phyloP scores from a whole-genome alignment of 1,140 invertebrate species.

The Drosophila ananassae region DNA sequence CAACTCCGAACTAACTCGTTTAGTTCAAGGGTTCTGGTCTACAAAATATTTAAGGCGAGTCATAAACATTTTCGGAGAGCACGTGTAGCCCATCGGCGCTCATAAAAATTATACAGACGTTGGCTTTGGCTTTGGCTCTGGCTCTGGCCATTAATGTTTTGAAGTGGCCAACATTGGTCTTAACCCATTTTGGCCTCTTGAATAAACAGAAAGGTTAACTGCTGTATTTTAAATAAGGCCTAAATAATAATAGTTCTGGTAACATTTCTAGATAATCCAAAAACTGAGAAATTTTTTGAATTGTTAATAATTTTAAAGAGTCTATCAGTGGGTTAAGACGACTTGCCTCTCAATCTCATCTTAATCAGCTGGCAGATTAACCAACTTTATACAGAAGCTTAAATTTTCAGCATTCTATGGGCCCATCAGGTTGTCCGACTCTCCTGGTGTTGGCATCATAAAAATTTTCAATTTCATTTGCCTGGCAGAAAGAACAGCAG shows the following conservation, averaged over 20 bases:
- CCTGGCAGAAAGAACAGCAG: slow-evolving; percentile 57
- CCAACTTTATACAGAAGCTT: slow-evolving; percentile 74
- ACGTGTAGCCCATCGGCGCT: slow-evolving; percentile 51
- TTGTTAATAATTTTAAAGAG: too few species aligned
- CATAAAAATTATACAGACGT: slow-evolving; percentile 73
- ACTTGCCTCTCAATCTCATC: slow-evolving; percentile 34
- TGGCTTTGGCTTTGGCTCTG: slow-evolving; percentile 38
- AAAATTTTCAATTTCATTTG: slow-evolving; percentile 82
- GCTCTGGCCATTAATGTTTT: slow-evolving; percentile 58
- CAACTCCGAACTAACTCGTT: slow-evolving; percentile 48
- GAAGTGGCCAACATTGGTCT: slow-evolving; percentile 25
- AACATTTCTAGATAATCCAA: too few species aligned
- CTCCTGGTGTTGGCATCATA: slow-evolving; percentile 63
- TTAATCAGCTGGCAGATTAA: slow-evolving; percentile 76
- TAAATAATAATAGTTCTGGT: too few species aligned
- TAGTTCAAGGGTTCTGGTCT: slow-evolving; percentile 48
- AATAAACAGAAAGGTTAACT: background rate
- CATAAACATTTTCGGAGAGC: slow-evolving; percentile 56
- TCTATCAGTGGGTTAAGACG: background rate
- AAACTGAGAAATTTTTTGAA: background rate
- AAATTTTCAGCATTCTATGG: slow-evolving; percentile 68
- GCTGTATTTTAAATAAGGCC: background rate
- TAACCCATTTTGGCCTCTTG: background rate
- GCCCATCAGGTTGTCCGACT: background rate
- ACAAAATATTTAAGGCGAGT: slow-evolving; percentile 59